Evolutionary conservation across 2,797 vertebrate species (phyloP).

Genomic region (Rhinoraja longicauda): DNA sequence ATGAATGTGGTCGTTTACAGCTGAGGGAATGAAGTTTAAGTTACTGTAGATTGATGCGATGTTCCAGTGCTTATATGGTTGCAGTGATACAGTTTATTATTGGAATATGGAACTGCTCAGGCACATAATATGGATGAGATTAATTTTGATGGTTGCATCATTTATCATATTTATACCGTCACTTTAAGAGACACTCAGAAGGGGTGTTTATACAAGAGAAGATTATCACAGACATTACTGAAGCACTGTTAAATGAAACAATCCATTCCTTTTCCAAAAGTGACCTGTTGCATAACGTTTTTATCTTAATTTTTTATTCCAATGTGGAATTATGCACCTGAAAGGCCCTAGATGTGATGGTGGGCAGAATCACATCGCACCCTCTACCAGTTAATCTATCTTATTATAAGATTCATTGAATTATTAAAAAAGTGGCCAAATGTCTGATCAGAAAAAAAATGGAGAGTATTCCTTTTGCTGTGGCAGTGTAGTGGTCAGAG

Average conservation of each 20-base stretch:
- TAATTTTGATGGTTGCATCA: slow-evolving; percentile 39
- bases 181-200: slow-evolving; percentile 37
- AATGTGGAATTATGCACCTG: too few species aligned
- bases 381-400: neutral
- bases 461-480: neutral
- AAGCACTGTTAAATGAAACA: slow-evolving; percentile 35
- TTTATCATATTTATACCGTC: slow-evolving; percentile 39
- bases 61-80: slow-evolving; percentile 18
- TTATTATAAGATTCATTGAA: too few species aligned
- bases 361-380: neutral
- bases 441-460: too few species aligned
- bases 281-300: slow-evolving; percentile 18
- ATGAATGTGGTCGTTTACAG: slow-evolving; percentile 22
- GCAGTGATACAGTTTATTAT: slow-evolving; percentile 36
- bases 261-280: slow-evolving; percentile 18
- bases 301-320: neutral
- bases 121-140: slow-evolving; percentile 39
- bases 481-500: neutral
- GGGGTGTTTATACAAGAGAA: slow-evolving; percentile 37
- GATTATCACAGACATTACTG: slow-evolving; percentile 35
- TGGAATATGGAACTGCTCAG: slow-evolving; percentile 38
- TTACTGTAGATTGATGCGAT: slow-evolving; percentile 28
- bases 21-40: slow-evolving; percentile 14
- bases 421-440: too few species aligned
- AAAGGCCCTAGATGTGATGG: neutral